These are phyloP conservation scores for Elysia crispata DNA, from an alignment of 2,888 invertebrate genomes.

Conservation along the genomic window DNA sequence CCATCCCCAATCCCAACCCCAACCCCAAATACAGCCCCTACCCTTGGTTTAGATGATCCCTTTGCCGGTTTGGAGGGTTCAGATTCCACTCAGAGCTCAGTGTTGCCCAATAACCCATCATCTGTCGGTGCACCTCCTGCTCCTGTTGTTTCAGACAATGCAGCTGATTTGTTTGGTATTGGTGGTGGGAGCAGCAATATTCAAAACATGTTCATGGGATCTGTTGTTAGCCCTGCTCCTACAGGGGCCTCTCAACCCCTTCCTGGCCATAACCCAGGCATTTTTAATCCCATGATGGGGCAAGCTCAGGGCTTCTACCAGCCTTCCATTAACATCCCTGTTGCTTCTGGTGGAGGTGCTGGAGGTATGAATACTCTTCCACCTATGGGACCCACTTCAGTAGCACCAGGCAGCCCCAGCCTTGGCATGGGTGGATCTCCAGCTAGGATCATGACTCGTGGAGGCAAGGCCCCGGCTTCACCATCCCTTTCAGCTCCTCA, in stretches of 20 bases:
- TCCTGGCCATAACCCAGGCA: too few relatives aligned
- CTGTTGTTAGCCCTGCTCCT: too few relatives aligned
- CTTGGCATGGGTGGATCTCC: constrained; percentile 44
- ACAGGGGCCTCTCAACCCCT: too few relatives aligned
- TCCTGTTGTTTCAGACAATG: neutral
- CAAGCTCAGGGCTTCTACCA: too few relatives aligned
- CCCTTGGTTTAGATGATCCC: constrained; percentile 14
- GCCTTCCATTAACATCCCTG: too few relatives aligned
- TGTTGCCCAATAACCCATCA: neutral
- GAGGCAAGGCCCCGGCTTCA: constrained; percentile 42
- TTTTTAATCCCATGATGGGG: too few relatives aligned
- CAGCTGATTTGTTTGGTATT: neutral
- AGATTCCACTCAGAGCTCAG: constrained; percentile 26
- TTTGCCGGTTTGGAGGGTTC: constrained; percentile 42
- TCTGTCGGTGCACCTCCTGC: neutral
- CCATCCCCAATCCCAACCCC: constrained; percentile 28
- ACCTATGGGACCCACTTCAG: neutral
- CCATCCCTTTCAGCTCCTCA: constrained; percentile 30
- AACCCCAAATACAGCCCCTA: constrained; percentile 2
- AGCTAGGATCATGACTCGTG: constrained; percentile 44
- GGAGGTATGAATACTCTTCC: neutral
- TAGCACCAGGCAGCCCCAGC: constrained; percentile 38
- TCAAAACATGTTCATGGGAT: neutral
- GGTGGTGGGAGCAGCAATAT: neutral
- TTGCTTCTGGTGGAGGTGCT: neutral